phyloP scores from a whole-genome alignment of 2,113 vertebrate species.

The Rhinichthys klamathensis region DNA sequence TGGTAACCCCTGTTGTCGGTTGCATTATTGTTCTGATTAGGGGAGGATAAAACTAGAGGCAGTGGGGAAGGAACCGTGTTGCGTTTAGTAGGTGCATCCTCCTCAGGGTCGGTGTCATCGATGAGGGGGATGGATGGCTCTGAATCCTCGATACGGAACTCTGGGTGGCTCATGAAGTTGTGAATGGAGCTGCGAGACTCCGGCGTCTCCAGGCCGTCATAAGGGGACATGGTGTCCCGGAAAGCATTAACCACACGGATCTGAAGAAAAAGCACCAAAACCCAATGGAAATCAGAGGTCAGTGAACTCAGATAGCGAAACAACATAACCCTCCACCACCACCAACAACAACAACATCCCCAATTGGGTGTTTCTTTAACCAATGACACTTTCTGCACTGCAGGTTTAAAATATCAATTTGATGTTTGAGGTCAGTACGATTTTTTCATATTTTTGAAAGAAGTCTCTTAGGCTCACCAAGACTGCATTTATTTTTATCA shows the following conservation, averaged over 20 bases:
- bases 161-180: conserved; percentile 97
- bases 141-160: conserved; percentile 95
- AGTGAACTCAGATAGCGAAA: background rate
- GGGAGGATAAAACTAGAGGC: conserved; percentile 44
- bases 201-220: conserved; percentile 92
- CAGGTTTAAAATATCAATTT: too few species aligned
- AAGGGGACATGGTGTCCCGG: conserved; percentile 89
- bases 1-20: conserved; percentile 83
- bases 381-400: too few species aligned
- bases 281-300: background rate
- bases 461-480: too few species aligned
- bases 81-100: conserved; percentile 89
- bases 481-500: too few species aligned
- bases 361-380: too few species aligned
- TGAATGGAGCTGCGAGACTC: conserved; percentile 98
- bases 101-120: conserved; percentile 92
- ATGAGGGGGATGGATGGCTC: conserved; percentile 94
- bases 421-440: too few species aligned
- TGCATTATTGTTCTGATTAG: conserved; percentile 93
- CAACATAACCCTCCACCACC: background rate
- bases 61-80: conserved; percentile 73
- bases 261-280: conserved; percentile 69
- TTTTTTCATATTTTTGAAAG: too few species aligned
- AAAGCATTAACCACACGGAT: conserved; percentile 99
- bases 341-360: background rate